These are phyloP conservation scores for Scaptomyza tumidula DNA, from an alignment of 2,888 invertebrate genomes.

Conservation along the genomic window DNA sequence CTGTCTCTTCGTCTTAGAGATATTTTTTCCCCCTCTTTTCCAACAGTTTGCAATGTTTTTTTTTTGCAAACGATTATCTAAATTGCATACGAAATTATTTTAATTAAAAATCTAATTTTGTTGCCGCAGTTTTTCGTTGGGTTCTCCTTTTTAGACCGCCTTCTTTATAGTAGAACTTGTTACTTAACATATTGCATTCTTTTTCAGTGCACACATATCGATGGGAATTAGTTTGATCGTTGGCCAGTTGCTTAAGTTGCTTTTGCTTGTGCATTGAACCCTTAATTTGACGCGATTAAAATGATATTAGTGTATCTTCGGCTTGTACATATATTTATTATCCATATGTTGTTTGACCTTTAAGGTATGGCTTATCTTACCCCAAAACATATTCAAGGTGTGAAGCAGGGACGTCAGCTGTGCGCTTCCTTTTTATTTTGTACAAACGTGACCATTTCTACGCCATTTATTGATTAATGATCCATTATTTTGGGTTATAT, in stretches of 20 bases:
- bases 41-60: conserved; percentile 8
- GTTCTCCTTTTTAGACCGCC: conserved; percentile 25
- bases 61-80: conserved; percentile 84
- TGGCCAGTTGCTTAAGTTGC: not conserved
- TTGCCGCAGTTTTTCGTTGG: conserved; percentile 37
- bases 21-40: conserved; percentile 11
- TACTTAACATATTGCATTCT: conserved; percentile 55
- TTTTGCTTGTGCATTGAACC: conserved; percentile 64
- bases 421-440: conserved; percentile 18
- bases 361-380: conserved; percentile 16
- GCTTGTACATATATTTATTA: not conserved
- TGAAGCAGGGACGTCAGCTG: conserved; percentile 73
- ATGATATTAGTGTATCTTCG: conserved; percentile 73
- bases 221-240: conserved; percentile 50
- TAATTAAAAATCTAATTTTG: conserved; percentile 85
- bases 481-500: conserved; percentile 62
- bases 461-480: conserved; percentile 82
- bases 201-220: not conserved
- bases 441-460: conserved; percentile 53
- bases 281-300: conserved; percentile 81
- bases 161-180: conserved; percentile 23
- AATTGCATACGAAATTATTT: conserved; percentile 85
- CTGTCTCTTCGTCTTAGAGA: conserved; percentile 18
- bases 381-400: conserved; percentile 62
- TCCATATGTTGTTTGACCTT: conserved; percentile 68